Percentiles rank a stretch among this genome's conserved stretches.
phyloP scores from a whole-genome alignment of 2,888 invertebrate genomes.

The Drosophila fungiperda region DNA sequence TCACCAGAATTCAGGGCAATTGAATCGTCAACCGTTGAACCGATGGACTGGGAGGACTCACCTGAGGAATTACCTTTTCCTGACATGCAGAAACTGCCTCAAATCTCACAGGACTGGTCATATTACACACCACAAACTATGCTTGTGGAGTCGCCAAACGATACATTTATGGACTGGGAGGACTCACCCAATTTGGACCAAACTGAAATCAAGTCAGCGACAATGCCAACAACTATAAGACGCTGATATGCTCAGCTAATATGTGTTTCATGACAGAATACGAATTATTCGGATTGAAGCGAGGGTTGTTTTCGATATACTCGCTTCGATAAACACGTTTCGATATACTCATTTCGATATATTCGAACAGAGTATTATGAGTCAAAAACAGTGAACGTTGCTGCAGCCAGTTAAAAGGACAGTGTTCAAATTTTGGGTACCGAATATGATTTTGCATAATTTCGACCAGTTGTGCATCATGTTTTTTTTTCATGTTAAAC shows the following conservation, averaged over 20 bases:
- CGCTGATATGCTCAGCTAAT: too few species aligned
- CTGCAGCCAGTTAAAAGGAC: not conserved
- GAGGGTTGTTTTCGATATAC: not conserved
- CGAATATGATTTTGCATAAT: conserved; percentile 60
- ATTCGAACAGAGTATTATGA: conserved; percentile 1
- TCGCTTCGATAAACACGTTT: not conserved
- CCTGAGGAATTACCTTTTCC: not conserved
- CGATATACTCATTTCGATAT: not conserved
- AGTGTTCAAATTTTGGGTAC: conserved; percentile 5
- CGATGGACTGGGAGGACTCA: not conserved
- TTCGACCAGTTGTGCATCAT: conserved; percentile 20
- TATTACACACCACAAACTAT: not conserved
- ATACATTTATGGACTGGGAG: not conserved
- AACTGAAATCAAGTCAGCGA: not conserved
- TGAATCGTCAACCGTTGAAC: not conserved
- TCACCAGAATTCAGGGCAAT: not conserved
- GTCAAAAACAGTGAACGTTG: not conserved
- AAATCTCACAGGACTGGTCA: too few species aligned
- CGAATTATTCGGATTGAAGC: not conserved
- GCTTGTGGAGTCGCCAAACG: not conserved
- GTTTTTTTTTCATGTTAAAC: conserved; percentile 26
- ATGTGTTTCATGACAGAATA: too few species aligned
- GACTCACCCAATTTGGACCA: not conserved
- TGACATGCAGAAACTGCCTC: not conserved
- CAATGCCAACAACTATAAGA: not conserved